These are phyloP conservation scores for Myripristis jacobus DNA, from an alignment of 2,797 vertebrate genomes.

Conservation along the genomic window DNA sequence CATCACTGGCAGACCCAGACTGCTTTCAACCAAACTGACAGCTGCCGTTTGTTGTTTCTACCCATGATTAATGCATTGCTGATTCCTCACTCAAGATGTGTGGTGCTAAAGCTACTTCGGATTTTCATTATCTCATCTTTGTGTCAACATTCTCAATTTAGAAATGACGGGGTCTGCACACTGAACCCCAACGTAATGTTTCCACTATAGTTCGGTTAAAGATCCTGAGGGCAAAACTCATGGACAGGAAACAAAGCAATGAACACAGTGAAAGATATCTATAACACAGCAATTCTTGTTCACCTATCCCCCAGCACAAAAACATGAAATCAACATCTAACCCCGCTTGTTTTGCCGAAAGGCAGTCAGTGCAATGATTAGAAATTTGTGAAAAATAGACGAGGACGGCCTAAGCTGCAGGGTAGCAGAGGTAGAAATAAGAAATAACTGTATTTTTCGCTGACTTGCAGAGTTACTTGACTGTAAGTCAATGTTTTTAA, in stretches of 20 bases:
- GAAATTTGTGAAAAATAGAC: slow-evolving; percentile 47
- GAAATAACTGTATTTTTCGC: slow-evolving; percentile 52
- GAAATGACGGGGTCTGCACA: slow-evolving; percentile 25
- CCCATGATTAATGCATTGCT: slow-evolving; percentile 49
- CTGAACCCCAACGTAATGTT: slow-evolving; percentile 32
- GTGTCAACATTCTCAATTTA: slow-evolving; percentile 26
- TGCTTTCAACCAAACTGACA: slow-evolving; percentile 59
- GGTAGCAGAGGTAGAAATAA: slow-evolving; percentile 38
- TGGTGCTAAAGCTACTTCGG: slow-evolving; percentile 21
- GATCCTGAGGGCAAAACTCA: slow-evolving; percentile 32
- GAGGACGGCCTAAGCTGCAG: slow-evolving; percentile 36
- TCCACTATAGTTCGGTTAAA: slow-evolving; percentile 31
- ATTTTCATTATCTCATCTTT: slow-evolving; percentile 22
- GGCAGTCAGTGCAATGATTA: slow-evolving; percentile 42
- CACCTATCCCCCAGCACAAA: slow-evolving; percentile 41
- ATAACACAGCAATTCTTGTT: slow-evolving; percentile 48
- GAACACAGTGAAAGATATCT: slow-evolving; percentile 38
- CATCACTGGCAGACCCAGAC: slow-evolving; percentile 46
- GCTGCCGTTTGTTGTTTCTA: slow-evolving; percentile 63
- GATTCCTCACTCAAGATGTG: slow-evolving; percentile 18
- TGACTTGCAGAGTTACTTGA: slow-evolving; percentile 50
- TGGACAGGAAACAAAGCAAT: slow-evolving; percentile 30
- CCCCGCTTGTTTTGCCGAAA: slow-evolving; percentile 58
- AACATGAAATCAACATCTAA: slow-evolving; percentile 47
- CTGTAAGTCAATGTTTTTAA: slow-evolving; percentile 67